Evolutionary conservation across 2,888 invertebrate species (phyloP).

Genomic region (Melipona bicolor): DNA sequence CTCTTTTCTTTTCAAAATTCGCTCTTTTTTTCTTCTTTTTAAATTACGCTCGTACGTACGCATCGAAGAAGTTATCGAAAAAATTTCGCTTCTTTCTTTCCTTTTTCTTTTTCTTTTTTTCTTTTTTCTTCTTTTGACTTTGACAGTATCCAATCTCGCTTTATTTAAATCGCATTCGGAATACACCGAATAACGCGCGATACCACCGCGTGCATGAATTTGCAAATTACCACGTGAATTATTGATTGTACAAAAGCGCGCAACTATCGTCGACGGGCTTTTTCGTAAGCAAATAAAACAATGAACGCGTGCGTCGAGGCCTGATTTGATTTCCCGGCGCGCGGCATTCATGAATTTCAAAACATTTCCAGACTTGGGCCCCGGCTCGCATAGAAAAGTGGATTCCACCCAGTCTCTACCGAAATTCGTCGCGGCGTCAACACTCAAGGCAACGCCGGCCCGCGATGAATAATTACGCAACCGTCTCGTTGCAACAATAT

Average conservation of each 20-base stretch:
- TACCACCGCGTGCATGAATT: neutral
- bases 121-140: too few species aligned
- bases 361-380: neutral
- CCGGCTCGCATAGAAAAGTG: neutral
- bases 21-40: too few species aligned
- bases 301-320: neutral
- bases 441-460: conserved; percentile 10
- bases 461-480: conserved; percentile 45
- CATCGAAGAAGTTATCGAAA: too few species aligned
- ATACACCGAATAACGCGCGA: neutral
- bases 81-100: too few species aligned
- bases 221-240: neutral
- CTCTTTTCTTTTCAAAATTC: too few species aligned
- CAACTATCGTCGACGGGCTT: neutral
- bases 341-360: conserved; percentile 2
- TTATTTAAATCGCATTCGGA: neutral
- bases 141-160: neutral
- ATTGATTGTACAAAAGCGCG: neutral
- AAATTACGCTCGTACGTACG: too few species aligned
- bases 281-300: neutral
- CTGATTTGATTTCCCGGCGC: neutral
- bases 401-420: neutral
- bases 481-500: conserved; percentile 47
- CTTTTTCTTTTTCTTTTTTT: too few species aligned
- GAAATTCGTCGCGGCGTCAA: conserved; percentile 1